Evolutionary conservation across 2,797 vertebrate genomes (phyloP), one percentile per base, ranked within the genome.

Genomic region (Myioborus miniatus): DNA sequence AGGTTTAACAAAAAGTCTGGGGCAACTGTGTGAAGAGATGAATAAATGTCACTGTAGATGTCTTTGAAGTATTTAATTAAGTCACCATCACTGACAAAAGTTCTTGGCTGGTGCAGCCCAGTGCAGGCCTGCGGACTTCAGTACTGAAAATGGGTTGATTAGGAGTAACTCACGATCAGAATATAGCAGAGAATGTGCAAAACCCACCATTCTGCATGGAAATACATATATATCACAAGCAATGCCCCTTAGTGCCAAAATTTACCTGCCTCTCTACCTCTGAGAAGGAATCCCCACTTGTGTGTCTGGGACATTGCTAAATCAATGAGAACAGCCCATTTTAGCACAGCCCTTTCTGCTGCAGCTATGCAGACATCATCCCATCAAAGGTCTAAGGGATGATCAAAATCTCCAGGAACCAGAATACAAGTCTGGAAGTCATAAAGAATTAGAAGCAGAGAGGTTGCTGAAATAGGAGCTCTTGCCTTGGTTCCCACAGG

Each of bases 1-100:
- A 94, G 80, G 82, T 83, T 83, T 91, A 91, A 87, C 16, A 94
- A 77, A 90, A 93, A 65, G 23, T 83, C 78, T 24, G 37, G 60
- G 41, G 37, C 8, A 76, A 74, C 46, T 62, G 29, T 0, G 0
- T 46, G 62, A 82, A 81, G 50, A 85, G 24, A 36, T 75, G 14
- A 70, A 18, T 62, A 93, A 67, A 49, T 65, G 44, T 43, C 37
- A 64, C 74, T 49, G 47, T 41, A 53, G 77, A 74, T 10, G 49
- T 82, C 85, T 69, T 39, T 53, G 29, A 89, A 82, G 52, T 34
- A 30, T 93, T 79, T 89, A 41, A 87, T 81, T 74, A 90, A 89
- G 60, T 59, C 68, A 79, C 39, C 6, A 47, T 22, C 2, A 4
- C 70, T 79, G 43, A 46, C n/a, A 46, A 30, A 71, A 76, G 32